Evolutionary conservation across 1,140 invertebrate species (phyloP).

Genomic region (Heliconius hermathena): DNA sequence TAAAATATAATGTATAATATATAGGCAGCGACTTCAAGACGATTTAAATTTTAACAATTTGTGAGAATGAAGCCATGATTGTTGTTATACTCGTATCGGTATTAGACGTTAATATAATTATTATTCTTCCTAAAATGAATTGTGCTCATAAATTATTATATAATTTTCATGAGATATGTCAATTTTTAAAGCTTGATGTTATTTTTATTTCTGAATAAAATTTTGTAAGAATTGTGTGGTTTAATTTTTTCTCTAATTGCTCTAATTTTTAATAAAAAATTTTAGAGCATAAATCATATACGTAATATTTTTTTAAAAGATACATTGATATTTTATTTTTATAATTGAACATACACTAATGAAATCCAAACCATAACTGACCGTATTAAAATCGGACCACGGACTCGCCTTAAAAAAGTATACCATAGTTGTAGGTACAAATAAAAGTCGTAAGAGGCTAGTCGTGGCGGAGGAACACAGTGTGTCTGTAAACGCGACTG

Average conservation of each 20-base stretch:
- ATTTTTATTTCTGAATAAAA: conserved; percentile 78
- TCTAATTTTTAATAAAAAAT: not conserved
- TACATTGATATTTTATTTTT: no score
- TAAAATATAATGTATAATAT: conserved; percentile 8
- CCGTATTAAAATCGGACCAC: no score
- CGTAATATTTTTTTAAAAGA: no score
- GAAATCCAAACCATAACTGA: no score
- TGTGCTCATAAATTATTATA: conserved; percentile 76
- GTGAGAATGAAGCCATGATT: conserved; percentile 48
- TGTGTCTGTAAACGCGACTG: no score
- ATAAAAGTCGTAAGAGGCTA: no score
- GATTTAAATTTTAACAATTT: conserved; percentile 37
- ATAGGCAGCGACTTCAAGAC: conserved; percentile 24
- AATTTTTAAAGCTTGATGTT: conserved; percentile 80
- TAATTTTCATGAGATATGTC: conserved; percentile 72
- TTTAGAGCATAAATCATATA: no score
- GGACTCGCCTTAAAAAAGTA: no score
- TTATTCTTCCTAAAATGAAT: conserved; percentile 66
- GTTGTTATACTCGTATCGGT: conserved; percentile 56
- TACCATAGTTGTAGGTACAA: no score
- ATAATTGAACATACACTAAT: no score
- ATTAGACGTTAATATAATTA: conserved; percentile 57
- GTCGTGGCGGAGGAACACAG: no score
- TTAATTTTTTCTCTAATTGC: conserved; percentile 13
- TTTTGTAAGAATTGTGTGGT: conserved; percentile 64